Conservation (phyloP, 2,888 invertebrate genomes). For the Sarcophaga variegata region DNA sequence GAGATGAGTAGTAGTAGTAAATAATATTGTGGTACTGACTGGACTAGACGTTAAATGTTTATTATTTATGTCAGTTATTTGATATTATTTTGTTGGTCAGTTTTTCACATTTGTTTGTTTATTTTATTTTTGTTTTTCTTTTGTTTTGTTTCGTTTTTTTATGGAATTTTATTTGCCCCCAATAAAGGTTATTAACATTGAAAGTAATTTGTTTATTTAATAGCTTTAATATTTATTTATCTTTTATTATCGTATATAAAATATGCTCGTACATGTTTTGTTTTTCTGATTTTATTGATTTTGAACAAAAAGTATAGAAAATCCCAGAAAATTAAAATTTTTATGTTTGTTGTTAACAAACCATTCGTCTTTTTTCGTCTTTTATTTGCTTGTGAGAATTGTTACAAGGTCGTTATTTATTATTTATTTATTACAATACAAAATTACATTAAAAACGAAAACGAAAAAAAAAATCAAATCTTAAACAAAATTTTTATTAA, state of each 20-base stretch:
- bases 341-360: neutral
- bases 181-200: slow-evolving; percentile 67
- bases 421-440: slow-evolving; percentile 58
- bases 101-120: slow-evolving; percentile 2
- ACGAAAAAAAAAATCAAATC: neutral
- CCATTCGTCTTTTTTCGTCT: neutral
- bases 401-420: slow-evolving; percentile 64
- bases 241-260: neutral
- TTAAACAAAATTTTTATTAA: slow-evolving; percentile 30
- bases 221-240: slow-evolving; percentile 40
- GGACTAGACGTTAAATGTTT: neutral
- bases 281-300: slow-evolving; percentile 21
- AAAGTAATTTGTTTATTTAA: slow-evolving; percentile 49
- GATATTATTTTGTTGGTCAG: neutral
- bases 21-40: neutral
- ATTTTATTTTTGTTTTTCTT: slow-evolving; percentile 9
- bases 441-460: slow-evolving; percentile 53
- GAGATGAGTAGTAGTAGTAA: neutral
- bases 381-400: slow-evolving; percentile 49
- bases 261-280: too few species aligned
- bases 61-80: slow-evolving; percentile 23
- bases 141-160: slow-evolving; percentile 6
- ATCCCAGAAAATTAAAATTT: neutral
- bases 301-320: slow-evolving; percentile 25
- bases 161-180: slow-evolving; percentile 50